phyloP scores from a whole-genome alignment of 2,113 vertebrate genomes.

The Machaerirhynchus nigripectus region DNA sequence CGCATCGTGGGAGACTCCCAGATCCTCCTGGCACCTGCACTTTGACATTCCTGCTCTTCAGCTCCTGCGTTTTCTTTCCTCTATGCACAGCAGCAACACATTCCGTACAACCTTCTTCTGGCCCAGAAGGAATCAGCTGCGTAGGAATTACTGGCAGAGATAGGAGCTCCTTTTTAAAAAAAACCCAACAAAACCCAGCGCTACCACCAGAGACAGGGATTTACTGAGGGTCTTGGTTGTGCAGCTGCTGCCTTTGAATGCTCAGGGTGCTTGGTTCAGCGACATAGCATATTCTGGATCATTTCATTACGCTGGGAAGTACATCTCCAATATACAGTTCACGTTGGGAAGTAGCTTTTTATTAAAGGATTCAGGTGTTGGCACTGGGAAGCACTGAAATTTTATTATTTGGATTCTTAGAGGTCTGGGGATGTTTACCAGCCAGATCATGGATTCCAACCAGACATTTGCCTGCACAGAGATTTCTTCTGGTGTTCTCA shows the following conservation, averaged over 20 bases:
- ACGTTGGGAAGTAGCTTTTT: constrained; percentile 31
- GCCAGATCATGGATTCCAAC: not conserved
- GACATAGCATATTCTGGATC: not conserved
- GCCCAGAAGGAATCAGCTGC: not conserved
- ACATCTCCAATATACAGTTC: constrained; percentile 18
- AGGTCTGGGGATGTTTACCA: not conserved
- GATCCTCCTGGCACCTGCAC: not conserved
- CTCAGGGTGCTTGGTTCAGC: constrained; percentile 25
- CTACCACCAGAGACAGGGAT: not conserved
- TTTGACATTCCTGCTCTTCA: not conserved
- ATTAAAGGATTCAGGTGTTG: constrained; percentile 36
- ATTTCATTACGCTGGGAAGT: constrained; percentile 38
- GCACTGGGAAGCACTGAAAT: not conserved
- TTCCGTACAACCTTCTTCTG: not conserved
- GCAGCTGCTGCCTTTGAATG: not conserved
- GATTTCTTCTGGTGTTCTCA: not conserved
- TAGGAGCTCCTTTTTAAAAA: not conserved
- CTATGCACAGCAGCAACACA: not conserved
- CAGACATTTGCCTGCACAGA: not conserved
- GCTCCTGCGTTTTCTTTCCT: not conserved
- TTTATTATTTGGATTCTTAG: not conserved
- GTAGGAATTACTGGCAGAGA: not conserved
- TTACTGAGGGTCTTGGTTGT: not conserved
- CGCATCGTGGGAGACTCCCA: not conserved
- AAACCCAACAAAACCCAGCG: not conserved